phyloP scores from a whole-genome alignment of 2,888 invertebrate genomes.

The Dimorphilus gyrociliatus region DNA sequence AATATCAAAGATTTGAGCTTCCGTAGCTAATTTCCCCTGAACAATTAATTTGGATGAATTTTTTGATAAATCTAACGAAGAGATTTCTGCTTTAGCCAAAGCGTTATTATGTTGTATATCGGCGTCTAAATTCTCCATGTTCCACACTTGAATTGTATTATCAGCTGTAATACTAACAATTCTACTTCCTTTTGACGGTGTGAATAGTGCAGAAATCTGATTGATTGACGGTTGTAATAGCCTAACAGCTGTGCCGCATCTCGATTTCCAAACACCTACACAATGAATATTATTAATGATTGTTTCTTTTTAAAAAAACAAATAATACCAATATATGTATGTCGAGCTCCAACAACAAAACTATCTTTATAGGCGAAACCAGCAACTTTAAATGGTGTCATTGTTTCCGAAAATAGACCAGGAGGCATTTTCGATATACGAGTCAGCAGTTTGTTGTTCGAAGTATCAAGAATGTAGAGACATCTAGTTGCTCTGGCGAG shows the following conservation, averaged over 20 bases:
- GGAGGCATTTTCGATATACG: conserved; percentile 17
- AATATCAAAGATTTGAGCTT: conserved; percentile 20
- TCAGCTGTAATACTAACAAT: conserved; percentile 19
- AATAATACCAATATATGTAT: conserved; percentile 23
- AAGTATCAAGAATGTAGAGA: conserved; percentile 17
- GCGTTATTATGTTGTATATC: conserved; percentile 18
- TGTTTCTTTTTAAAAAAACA: too few relatives aligned
- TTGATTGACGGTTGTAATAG: conserved; percentile 18
- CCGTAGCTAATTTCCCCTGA: conserved; percentile 12
- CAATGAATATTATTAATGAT: too few relatives aligned
- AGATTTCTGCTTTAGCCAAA: conserved; percentile 16
- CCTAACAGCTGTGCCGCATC: conserved; percentile 17
- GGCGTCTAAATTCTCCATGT: conserved; percentile 22
- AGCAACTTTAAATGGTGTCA: conserved; percentile 20
- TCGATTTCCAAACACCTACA: conserved; percentile 23
- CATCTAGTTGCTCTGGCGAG: conserved; percentile 17
- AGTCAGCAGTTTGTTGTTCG: conserved; percentile 11
- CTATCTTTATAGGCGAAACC: conserved; percentile 20
- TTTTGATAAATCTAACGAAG: conserved; percentile 11
- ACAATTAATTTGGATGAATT: conserved; percentile 14
- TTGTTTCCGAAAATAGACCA: conserved; percentile 18
- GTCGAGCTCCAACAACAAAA: conserved; percentile 19
- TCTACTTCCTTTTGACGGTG: conserved; percentile 18
- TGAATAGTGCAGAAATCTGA: conserved; percentile 19
- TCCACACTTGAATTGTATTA: conserved; percentile 23